These are phyloP conservation scores for Disparrhopalites patrizii DNA, from an alignment of 2,888 invertebrate species.

Conservation along the genomic window DNA sequence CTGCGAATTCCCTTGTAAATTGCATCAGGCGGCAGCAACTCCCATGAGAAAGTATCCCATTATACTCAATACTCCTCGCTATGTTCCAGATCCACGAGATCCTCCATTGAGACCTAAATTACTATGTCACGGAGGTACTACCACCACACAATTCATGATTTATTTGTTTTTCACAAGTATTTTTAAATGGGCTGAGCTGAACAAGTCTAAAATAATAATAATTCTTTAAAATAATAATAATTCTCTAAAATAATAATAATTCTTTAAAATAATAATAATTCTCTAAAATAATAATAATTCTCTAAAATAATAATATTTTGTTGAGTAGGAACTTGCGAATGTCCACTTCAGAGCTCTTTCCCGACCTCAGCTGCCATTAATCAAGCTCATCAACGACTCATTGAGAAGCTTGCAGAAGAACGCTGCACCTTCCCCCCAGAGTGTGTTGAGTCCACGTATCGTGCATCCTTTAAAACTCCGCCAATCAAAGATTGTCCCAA, in stretches of 20 bases:
- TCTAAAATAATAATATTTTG: neutral
- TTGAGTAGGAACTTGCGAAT: constrained; percentile 39
- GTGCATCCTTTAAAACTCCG: constrained; percentile 41
- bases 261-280: neutral
- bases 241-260: neutral
- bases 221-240: neutral
- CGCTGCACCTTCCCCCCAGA: constrained; percentile 45
- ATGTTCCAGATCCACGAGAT: constrained; percentile 42
- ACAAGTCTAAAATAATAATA: neutral
- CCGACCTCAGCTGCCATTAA: constrained; percentile 44
- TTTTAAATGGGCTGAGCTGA: too few species aligned
- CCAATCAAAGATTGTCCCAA: constrained; percentile 38
- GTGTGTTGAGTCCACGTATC: constrained; percentile 41
- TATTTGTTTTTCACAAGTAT: too few species aligned
- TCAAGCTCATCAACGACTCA: constrained; percentile 39
- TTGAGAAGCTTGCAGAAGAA: constrained; percentile 42
- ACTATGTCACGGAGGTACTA: constrained; percentile 44
- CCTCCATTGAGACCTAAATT: constrained; percentile 41
- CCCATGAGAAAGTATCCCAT: constrained; percentile 45
- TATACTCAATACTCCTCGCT: constrained; percentile 39
- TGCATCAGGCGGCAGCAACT: constrained; percentile 44
- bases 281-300: neutral
- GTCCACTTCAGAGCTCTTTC: constrained; percentile 46
- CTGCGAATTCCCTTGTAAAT: constrained; percentile 45
- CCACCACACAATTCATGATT: too few species aligned